These are phyloP conservation scores for Pyrgus malvae DNA, from an alignment of 2,888 invertebrate genomes.

Conservation along the genomic window DNA sequence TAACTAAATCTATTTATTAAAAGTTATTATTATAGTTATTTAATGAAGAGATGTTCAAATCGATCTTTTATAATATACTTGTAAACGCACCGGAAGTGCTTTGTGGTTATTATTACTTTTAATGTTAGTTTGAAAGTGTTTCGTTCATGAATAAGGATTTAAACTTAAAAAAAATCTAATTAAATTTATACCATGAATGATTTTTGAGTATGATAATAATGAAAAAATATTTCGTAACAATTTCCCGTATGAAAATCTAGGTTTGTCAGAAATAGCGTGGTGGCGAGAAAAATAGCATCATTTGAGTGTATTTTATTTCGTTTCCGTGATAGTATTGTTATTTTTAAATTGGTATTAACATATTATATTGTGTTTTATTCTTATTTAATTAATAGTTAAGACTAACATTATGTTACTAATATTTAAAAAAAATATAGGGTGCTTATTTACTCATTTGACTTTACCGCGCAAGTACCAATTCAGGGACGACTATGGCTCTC, in stretches of 20 bases:
- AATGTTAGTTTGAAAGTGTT: slow-evolving; percentile 18
- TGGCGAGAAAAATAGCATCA: slow-evolving; percentile 37
- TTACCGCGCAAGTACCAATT: slow-evolving; percentile 74
- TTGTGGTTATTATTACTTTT: slow-evolving; percentile 18
- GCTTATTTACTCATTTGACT: slow-evolving; percentile 54
- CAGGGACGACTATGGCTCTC: slow-evolving; percentile 59
- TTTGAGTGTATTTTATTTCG: slow-evolving; percentile 30
- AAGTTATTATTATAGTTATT: too few relatives aligned
- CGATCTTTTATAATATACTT: not conserved
- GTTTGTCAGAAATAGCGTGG: slow-evolving; percentile 46
- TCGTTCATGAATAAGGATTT: not conserved
- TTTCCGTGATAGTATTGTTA: not conserved
- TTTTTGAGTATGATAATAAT: not conserved
- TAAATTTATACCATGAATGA: not conserved
- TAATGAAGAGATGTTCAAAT: too few relatives aligned
- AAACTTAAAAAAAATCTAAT: not conserved
- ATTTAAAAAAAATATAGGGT: slow-evolving; percentile 8
- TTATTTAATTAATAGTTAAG: not conserved
- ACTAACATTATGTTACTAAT: not conserved
- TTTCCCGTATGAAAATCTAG: slow-evolving; percentile 36
- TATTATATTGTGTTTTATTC: not conserved
- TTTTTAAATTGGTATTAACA: not conserved
- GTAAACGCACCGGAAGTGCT: slow-evolving; percentile 32
- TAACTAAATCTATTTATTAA: too few relatives aligned
- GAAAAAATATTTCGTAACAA: slow-evolving; percentile 41